phyloP scores from a whole-genome alignment of 2,113 vertebrate genomes.

The Rostratula benghalensis region DNA sequence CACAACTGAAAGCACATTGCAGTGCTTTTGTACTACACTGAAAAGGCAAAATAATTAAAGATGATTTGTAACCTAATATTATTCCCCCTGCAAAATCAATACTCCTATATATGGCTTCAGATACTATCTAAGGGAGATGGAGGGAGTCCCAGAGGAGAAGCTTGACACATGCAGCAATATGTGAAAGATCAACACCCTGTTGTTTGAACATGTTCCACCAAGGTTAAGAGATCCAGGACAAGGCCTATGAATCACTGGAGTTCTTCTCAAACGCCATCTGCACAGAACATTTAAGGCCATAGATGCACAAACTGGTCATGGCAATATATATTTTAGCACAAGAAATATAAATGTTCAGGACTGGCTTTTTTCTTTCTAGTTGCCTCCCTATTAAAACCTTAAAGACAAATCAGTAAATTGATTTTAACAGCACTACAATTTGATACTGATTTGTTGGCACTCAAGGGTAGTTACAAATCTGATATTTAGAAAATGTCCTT shows the following conservation, averaged over 20 bases:
- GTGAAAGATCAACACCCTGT: not conserved
- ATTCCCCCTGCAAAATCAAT: not conserved
- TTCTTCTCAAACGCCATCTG: not conserved
- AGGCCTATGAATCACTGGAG: not conserved
- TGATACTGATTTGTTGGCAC: not conserved
- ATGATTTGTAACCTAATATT: not conserved
- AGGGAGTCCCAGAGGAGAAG: not conserved
- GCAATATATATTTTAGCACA: not conserved
- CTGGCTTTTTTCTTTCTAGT: not conserved
- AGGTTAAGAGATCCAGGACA: not conserved
- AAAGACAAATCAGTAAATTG: not conserved
- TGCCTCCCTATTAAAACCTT: not conserved
- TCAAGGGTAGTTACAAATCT: not conserved
- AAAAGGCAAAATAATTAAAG: conserved; percentile 33
- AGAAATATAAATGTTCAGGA: not conserved
- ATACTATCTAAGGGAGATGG: not conserved
- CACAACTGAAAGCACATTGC: not conserved
- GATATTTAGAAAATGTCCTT: not conserved
- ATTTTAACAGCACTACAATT: conserved; percentile 2
- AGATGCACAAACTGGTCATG: not conserved
- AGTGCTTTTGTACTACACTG: not conserved
- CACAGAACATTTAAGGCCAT: not conserved
- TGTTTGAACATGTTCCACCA: not conserved
- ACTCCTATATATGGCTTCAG: not conserved
- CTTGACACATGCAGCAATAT: accelerated